Evolutionary conservation across 2,113 vertebrate genomes (phyloP).

Genomic region (Sitta europaea): DNA sequence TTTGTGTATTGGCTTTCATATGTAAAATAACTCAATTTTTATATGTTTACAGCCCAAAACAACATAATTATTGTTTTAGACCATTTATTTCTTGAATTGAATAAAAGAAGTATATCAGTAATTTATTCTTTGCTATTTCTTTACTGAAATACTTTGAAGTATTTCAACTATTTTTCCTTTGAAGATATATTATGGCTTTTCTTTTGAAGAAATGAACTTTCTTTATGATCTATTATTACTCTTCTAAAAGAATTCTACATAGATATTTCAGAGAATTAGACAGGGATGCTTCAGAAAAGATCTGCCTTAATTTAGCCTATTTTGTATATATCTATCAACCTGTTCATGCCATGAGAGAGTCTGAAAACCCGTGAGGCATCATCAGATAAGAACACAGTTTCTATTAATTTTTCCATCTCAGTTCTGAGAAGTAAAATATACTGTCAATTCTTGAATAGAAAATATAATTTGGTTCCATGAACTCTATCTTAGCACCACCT

Average conservation of each 20-base stretch:
- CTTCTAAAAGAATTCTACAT: background rate
- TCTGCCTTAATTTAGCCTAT: slow-evolving; percentile 17
- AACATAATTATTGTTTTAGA: slow-evolving; percentile 28
- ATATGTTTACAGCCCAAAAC: slow-evolving; percentile 40
- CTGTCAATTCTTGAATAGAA: background rate
- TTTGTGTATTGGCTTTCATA: slow-evolving; percentile 37
- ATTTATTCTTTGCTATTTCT: background rate
- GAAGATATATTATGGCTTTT: background rate
- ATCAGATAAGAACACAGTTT: slow-evolving; percentile 45
- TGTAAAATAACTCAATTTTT: slow-evolving; percentile 44
- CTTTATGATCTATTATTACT: slow-evolving; percentile 8
- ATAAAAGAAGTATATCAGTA: background rate
- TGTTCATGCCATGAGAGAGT: background rate
- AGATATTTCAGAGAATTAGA: slow-evolving; percentile 12
- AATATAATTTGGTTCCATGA: background rate
- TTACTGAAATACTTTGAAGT: background rate
- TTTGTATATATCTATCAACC: slow-evolving; percentile 11
- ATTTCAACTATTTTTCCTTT: slow-evolving; percentile 14
- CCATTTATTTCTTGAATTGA: background rate
- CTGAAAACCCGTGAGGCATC: background rate
- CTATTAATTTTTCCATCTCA: slow-evolving; percentile 31
- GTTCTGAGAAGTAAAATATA: background rate
- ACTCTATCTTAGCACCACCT: background rate
- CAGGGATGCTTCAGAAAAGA: background rate
- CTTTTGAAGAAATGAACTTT: slow-evolving; percentile 24